These are phyloP conservation scores for Venusia cambrica DNA, from an alignment of 2,888 invertebrate genomes.

Conservation along the genomic window DNA sequence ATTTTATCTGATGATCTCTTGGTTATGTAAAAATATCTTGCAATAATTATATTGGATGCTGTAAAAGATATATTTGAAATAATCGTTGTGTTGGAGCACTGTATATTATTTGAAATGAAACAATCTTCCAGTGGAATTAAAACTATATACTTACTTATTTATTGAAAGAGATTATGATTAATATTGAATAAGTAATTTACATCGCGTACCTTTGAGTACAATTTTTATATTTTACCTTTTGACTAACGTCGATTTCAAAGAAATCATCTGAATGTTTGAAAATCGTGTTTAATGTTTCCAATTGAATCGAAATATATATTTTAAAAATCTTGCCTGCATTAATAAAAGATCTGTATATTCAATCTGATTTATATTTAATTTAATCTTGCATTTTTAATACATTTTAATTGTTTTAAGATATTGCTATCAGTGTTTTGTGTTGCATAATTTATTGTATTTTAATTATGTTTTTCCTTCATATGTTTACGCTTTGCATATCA, in stretches of 20 bases:
- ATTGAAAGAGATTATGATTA: conserved; percentile 38
- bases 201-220: conserved; percentile 48
- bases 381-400: conserved; percentile 39
- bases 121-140: conserved; percentile 45
- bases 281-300: conserved; percentile 33
- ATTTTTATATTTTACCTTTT: conserved; percentile 46
- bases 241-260: conserved; percentile 61
- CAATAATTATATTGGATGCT: conserved; percentile 10
- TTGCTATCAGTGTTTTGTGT: conserved; percentile 59
- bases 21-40: conserved; percentile 31
- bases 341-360: conserved; percentile 34
- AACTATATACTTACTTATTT: conserved; percentile 31
- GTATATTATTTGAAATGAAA: conserved; percentile 37
- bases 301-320: conserved; percentile 37
- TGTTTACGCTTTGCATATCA: conserved; percentile 61
- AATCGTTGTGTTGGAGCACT: conserved; percentile 31
- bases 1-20: conserved; percentile 39
- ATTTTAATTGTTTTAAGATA: conserved; percentile 41
- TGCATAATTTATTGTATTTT: conserved; percentile 73
- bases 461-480: conserved; percentile 60
- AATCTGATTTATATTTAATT: conserved; percentile 15
- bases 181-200: conserved; percentile 27
- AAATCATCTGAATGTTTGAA: conserved; percentile 52
- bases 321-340: conserved; percentile 62
- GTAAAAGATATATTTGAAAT: conserved; percentile 23